Evolutionary conservation across 2,888 invertebrate genomes (phyloP), one percentile per base, ranked within the genome.

Genomic region (Molanna angustata): DNA sequence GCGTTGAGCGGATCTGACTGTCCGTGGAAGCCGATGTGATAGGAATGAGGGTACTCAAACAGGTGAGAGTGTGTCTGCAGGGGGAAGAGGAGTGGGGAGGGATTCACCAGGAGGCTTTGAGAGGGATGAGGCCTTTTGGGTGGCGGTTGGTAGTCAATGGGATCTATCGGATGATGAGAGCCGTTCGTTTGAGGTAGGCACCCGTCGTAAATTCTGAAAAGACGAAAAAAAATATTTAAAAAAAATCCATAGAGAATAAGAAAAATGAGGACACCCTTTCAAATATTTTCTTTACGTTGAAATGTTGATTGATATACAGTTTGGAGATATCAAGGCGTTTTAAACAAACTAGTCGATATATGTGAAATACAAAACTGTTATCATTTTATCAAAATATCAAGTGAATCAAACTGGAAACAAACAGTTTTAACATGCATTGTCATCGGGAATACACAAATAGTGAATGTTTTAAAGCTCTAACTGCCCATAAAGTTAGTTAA

Each of bases 31-130:
- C 64, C 63, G n/a, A 60, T 55, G 44, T 66, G 67, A 59, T 74
- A 76, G 4, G 74, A 71, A 48, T 76, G 76, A 0, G 69, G 65
- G 62, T 81, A 80, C 61, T 82, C 81, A 61, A 81, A 80, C 41
- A 80, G 70, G 49, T 77, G 80, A 3, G 79, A 73, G 62, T 76
- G 76, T 56, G 73, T 71, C 1, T 74, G 74, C 58, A 74, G 62
- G 1, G 74, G 72, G 63, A 72, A 76, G 3, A 72, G 60, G 63
- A 76, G 72, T 1, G 74, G 74, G 0, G 75, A 72, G 0, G 74
- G 72, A 56, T 74, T 70, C 27, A 71, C 63, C 60, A 76, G 69
- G 43, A 76, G 63, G 16, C 67, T 67, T 32, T 49, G 49, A 45
- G 69, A 64, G 11, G 71, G 67, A 1, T 63, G 63, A 6, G 70